These are phyloP conservation scores for Atopsyche davidsoni DNA, from an alignment of 1,140 invertebrate species.

Conservation along the genomic window DNA sequence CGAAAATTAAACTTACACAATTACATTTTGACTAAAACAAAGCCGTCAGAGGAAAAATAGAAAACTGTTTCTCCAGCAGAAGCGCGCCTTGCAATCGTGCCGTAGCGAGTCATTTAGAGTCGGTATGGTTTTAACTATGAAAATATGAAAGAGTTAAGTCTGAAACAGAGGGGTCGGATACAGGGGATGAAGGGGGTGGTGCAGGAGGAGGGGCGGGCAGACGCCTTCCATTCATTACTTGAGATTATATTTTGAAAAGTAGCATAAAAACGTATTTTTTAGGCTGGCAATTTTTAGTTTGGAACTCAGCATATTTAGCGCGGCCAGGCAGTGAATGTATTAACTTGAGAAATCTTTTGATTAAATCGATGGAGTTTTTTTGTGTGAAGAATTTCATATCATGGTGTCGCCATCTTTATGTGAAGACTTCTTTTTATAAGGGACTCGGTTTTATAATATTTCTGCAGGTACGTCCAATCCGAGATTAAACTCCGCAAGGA, in stretches of 20 bases:
- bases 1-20: background rate
- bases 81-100: slow-evolving; percentile 5
- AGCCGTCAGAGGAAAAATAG: too few relatives aligned
- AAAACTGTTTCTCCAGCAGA: too few relatives aligned
- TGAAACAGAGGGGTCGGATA: background rate
- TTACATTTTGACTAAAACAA: too few relatives aligned
- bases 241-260: slow-evolving; percentile 25
- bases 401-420: too few relatives aligned
- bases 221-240: slow-evolving; percentile 23
- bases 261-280: slow-evolving; percentile 4
- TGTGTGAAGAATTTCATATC: too few relatives aligned
- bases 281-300: background rate
- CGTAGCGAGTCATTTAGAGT: slow-evolving; percentile 16
- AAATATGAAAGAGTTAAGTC: slow-evolving; percentile 22
- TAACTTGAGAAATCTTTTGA: too few relatives aligned
- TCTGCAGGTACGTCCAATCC: too few relatives aligned
- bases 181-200: background rate
- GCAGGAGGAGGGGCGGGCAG: slow-evolving; percentile 3
- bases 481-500: too few relatives aligned
- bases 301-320: background rate
- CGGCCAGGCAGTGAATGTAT: too few relatives aligned
- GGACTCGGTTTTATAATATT: too few relatives aligned
- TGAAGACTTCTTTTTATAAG: too few relatives aligned
- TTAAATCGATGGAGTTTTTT: too few relatives aligned
- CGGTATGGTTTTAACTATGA: slow-evolving; percentile 17